A percentile compares a stretch with the other conserved stretches of the same genome.
phyloP scores from a whole-genome alignment of 1,140 invertebrate species.

The Drosophila varians region DNA sequence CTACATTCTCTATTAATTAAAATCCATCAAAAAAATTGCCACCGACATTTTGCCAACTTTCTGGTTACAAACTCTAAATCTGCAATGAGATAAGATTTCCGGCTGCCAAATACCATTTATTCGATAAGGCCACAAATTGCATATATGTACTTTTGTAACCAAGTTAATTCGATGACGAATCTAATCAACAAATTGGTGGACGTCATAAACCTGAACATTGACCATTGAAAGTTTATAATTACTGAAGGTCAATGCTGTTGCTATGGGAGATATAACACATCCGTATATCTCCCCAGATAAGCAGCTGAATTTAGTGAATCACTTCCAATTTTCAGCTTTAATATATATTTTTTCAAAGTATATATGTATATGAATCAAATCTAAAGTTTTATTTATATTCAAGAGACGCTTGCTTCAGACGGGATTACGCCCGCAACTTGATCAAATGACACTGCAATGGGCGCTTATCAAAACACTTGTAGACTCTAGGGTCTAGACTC shows the following conservation, averaged over 20 bases:
- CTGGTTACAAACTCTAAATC: neutral
- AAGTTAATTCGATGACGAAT: conserved; percentile 35
- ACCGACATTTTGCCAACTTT: neutral
- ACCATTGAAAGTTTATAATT: conserved; percentile 15
- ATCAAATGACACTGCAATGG: too few species aligned
- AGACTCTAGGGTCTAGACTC: neutral
- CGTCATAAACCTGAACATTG: conserved; percentile 35
- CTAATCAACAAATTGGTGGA: conserved; percentile 16
- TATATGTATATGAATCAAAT: too few species aligned
- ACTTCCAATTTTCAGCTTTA: conserved; percentile 1
- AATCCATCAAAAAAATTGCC: neutral
- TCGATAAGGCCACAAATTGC: conserved; percentile 16
- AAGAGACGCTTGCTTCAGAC: neutral
- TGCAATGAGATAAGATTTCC: conserved; percentile 20
- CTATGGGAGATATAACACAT: conserved; percentile 33
- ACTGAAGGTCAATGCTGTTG: conserved; percentile 31
- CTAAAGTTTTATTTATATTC: too few species aligned
- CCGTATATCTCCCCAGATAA: conserved; percentile 26
- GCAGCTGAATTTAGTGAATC: conserved; percentile 9
- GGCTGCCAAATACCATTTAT: neutral
- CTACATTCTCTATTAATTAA: neutral
- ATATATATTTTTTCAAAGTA: too few species aligned
- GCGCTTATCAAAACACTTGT: conserved; percentile 7
- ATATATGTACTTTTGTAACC: conserved; percentile 23
- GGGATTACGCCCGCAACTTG: neutral